Evolutionary conservation across 2,113 vertebrate genomes (phyloP), one percentile per base, ranked within the genome.

Genomic region (Aphyosemion australe): DNA sequence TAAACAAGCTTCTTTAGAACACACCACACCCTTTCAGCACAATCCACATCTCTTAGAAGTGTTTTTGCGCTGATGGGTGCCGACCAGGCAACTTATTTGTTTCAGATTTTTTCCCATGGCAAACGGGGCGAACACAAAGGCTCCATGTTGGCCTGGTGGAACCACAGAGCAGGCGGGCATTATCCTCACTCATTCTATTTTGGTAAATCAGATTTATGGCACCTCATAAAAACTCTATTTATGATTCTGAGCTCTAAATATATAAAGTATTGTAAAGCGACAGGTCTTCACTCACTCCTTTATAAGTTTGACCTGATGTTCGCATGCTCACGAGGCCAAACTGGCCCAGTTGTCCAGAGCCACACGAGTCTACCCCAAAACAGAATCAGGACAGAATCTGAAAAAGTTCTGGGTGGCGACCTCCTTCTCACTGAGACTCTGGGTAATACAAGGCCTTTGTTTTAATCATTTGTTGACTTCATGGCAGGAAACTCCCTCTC

Each of bases 41-140:
- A 87, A 84, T 89, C 85, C 90, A 79, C 65, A 82, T 72, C 52
- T 69, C 84, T 89, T 67, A 82, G 83, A 90, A 90, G 88, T 89
- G 76, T 89, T 74, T 86, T 89, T 83, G 86, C 77, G 62, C 74
- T 73, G 80, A 89, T 85, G 84, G 87, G 84, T 89, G 85, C 83
- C 63, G 61, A 83, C 73, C 48, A 66, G 85, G 85, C 80, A 62
- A 88, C 85, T 90, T 89, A 90, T 91, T 92, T 92, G 89, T 92
- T 90, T 89, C 79, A 88, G 85, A 88, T 89, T 91, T 89, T 91
- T 93, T 93, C 92, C 91, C 91, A 92, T 92, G 89, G 85, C 88
- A 85, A 90, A 92, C 67, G 65, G 70, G 67, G 41, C 20, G 57
- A 84, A 85, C 55, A 91, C 89, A 91, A 92, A 90, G 89, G 78